Conservation (phyloP, 2,888 invertebrate genomes). For the Pterostichus niger region DNA sequence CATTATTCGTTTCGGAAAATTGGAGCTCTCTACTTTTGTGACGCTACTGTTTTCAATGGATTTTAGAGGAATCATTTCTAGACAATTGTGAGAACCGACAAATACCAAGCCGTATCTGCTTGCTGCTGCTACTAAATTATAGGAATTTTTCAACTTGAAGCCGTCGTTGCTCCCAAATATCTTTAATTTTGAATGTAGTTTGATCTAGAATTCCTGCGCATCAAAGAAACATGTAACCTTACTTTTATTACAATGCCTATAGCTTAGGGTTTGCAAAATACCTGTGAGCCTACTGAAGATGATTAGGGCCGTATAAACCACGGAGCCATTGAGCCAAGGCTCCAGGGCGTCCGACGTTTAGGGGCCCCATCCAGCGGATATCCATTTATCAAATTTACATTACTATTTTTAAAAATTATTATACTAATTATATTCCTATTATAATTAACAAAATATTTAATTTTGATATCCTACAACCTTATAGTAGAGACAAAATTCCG, state of each 20-base stretch:
- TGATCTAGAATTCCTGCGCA: conserved; percentile 88
- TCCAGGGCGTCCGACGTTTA: too few relatives aligned
- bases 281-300: conserved; percentile 80
- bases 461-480: too few relatives aligned
- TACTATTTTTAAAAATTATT: too few relatives aligned
- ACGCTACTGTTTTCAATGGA: conserved; percentile 75
- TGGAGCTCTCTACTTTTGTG: conserved; percentile 77
- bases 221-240: conserved; percentile 69
- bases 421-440: too few relatives aligned
- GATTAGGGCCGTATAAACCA: too few relatives aligned
- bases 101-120: conserved; percentile 89
- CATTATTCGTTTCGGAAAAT: conserved; percentile 79
- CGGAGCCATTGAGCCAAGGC: too few relatives aligned
- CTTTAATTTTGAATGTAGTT: conserved; percentile 83
- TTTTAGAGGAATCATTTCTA: conserved; percentile 80
- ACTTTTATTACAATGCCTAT: conserved; percentile 11
- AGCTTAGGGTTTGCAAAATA: conserved; percentile 72
- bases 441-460: too few relatives aligned
- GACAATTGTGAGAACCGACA: conserved; percentile 81
- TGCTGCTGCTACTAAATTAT: conserved; percentile 84
- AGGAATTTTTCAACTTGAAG: conserved; percentile 73
- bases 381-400: too few relatives aligned
- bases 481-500: too few relatives aligned
- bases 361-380: too few relatives aligned
- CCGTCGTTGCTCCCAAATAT: conserved; percentile 80